Base-by-base conservation (phyloP, 2,113 vertebrate genomes). In the Glaucidium brasilianum region DNA sequence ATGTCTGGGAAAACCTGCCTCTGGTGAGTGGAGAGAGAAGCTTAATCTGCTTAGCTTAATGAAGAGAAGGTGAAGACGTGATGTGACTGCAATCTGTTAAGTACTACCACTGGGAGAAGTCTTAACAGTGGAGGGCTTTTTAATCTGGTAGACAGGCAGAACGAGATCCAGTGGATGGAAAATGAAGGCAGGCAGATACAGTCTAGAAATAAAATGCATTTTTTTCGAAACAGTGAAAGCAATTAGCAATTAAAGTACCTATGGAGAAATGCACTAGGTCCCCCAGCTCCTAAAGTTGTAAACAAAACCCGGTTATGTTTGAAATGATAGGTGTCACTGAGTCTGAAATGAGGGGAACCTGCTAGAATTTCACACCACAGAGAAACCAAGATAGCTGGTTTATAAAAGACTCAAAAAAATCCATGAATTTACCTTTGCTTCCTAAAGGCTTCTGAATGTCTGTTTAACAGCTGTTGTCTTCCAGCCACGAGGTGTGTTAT, bases 11-110 rank as follows among this genome's bases (percentile, higher is more conserved):
- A 92, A 88, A 94, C 29, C 29, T 88, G 75, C 50, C 50, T 92
- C 62, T 59, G 52, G 63, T 92, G 82, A 85, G 62, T n/a, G 25
- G 37, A 90, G 32, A 93, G 55, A 92, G 90, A 93, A 90, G 59
- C 59, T 94, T 94, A 95, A 94, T 95, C 92, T 94, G 47, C 78
- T 95, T 97, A 96, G 50, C n/a, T 96, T 97, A 95, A 96, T 90
- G 85, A 94, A 93, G 88, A 94, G 85, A 92, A 95, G 85, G 71
- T 83, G 55, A 93, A 88, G 90, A 95, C 4, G 7, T 90, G 90
- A 96, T 0, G 0, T 0, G 8, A 92, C 94, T 93, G 82, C 90
- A 92, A 71, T 60, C 88, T 92, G 37, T 76, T 88, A 90, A 94
- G 43, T 69, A 76, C 86, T 74, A 50, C 93, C 75, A 71, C 45